Evolutionary conservation across 2,113 vertebrate genomes (phyloP).

Genomic region (Hemiprocne comata): DNA sequence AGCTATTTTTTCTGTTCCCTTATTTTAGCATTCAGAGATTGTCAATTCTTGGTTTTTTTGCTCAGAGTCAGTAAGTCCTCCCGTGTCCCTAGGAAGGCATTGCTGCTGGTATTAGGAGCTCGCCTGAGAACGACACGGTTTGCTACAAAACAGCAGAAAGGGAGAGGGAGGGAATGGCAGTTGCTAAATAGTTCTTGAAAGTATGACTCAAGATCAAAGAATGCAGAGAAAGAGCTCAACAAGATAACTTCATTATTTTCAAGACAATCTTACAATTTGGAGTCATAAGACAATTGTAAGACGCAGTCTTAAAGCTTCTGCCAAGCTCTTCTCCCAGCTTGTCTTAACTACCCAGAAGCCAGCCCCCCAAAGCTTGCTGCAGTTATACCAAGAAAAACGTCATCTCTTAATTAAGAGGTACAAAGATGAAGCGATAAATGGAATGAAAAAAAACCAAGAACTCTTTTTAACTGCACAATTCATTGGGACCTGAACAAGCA

Average conservation of each 20-base stretch:
- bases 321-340: not conserved
- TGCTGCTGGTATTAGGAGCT: not conserved
- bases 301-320: not conserved
- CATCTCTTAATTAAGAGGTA: not conserved
- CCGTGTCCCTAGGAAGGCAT: rapidly evolving
- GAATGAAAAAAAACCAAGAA: not conserved
- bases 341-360: not conserved
- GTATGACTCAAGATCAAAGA: not conserved
- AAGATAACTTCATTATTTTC: not conserved
- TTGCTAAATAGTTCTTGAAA: not conserved
- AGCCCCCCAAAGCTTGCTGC: not conserved
- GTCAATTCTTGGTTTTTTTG: not conserved
- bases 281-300: not conserved
- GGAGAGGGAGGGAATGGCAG: no score
- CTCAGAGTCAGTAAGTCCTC: not conserved
- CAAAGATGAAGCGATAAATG: not conserved
- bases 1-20: not conserved
- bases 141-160: not conserved
- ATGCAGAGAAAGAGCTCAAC: not conserved
- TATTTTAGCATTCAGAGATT: not conserved
- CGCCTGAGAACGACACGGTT: not conserved
- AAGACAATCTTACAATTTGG: not conserved
- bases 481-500: not conserved
- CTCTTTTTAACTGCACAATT: not conserved
- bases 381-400: not conserved